Conservation (phyloP, 2,113 vertebrate species). For the Antennarius striatus region DNA sequence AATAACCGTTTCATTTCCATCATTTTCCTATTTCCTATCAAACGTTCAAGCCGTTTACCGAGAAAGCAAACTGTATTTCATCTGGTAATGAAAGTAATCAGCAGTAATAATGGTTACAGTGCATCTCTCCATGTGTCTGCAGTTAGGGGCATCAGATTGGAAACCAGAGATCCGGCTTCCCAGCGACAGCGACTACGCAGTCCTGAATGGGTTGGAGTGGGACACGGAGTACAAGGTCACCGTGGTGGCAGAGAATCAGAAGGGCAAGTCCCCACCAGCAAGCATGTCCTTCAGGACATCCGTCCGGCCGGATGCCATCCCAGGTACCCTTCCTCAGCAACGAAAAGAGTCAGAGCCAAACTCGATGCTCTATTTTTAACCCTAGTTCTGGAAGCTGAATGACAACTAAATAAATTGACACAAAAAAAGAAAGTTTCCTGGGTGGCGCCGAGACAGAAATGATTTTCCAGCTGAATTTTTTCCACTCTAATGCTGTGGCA, state of each 20-base stretch:
- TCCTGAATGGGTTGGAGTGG: constrained; percentile 90
- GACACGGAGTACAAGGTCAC: constrained; percentile 91
- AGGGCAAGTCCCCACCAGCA: constrained; percentile 89
- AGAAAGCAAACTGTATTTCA: background rate
- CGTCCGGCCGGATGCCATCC: constrained; percentile 86
- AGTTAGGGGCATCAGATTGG: constrained; percentile 87
- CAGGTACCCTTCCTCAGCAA: constrained; percentile 83
- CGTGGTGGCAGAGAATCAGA: constrained; percentile 93
- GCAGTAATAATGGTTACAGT: background rate
- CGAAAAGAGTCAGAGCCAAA: constrained; percentile 34
- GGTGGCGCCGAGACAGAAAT: constrained; percentile 29
- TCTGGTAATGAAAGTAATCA: background rate
- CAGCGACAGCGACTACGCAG: constrained; percentile 83
- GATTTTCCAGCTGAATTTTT: constrained; percentile 60
- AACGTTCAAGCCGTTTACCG: background rate
- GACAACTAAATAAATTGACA: constrained; percentile 51
- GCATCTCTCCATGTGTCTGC: constrained; percentile 8
- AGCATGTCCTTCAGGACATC: constrained; percentile 87
- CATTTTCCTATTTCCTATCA: background rate
- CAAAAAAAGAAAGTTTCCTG: constrained; percentile 44
- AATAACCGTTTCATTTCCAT: background rate
- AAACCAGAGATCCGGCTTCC: constrained; percentile 92
- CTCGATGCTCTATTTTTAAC: constrained; percentile 56
- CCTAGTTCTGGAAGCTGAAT: constrained; percentile 39
- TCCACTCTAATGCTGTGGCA: constrained; percentile 56